Conservation (phyloP, 1,140 invertebrate species). For the Drosophila ficusphila region DNA sequence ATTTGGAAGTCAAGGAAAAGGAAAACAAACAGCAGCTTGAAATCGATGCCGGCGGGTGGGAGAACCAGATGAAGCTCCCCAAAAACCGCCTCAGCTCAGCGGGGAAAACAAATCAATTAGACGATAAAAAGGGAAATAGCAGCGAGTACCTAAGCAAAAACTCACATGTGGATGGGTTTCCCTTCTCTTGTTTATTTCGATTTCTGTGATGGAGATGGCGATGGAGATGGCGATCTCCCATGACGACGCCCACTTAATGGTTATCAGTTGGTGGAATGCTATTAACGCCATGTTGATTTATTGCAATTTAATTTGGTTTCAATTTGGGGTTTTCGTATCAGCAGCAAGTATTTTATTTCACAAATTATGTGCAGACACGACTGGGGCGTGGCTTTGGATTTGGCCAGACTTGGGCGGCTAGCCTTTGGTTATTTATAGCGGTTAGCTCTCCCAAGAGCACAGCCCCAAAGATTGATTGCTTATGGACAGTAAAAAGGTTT, state of each 20-base stretch:
- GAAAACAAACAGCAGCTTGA: conserved; percentile 61
- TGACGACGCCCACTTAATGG: conserved; percentile 76
- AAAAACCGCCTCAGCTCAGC: conserved; percentile 44
- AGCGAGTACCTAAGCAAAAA: conserved; percentile 10
- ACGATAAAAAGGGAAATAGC: conserved; percentile 58
- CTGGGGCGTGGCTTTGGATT: conserved; percentile 56
- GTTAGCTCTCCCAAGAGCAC: conserved; percentile 8
- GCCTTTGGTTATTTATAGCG: conserved; percentile 62
- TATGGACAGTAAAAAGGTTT: conserved; percentile 40
- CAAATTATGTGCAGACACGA: conserved; percentile 79
- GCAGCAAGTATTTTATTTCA: conserved; percentile 71
- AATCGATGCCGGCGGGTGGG: conserved; percentile 28
- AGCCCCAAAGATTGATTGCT: conserved; percentile 32
- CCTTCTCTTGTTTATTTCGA: conserved; percentile 43
- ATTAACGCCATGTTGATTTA: conserved; percentile 78
- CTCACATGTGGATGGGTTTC: conserved; percentile 36
- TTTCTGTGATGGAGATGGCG: conserved; percentile 29
- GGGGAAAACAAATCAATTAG: conserved; percentile 72
- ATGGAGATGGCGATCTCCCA: conserved; percentile 40
- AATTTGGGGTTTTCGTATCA: conserved; percentile 57
- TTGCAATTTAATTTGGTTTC: conserved; percentile 80
- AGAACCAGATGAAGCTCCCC: conserved; percentile 17
- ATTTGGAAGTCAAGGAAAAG: conserved; percentile 28
- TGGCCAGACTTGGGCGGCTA: conserved; percentile 22
- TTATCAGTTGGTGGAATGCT: conserved; percentile 71